A percentile compares a stretch with the other conserved stretches of the same genome.
phyloP scores from a whole-genome alignment of 2,113 vertebrate species.

The Callorhinus ursinus region DNA sequence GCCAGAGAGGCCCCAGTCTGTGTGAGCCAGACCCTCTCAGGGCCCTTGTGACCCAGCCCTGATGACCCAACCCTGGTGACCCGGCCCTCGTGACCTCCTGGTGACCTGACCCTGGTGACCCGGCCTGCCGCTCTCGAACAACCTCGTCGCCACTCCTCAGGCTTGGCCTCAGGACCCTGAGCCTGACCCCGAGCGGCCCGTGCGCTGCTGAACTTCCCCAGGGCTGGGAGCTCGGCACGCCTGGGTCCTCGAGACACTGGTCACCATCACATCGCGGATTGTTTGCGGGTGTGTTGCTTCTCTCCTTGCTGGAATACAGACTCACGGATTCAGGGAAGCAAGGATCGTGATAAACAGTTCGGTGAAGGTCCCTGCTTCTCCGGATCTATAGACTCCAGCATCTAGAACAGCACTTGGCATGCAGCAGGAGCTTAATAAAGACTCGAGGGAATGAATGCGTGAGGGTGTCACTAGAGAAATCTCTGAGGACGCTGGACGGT shows the following conservation, averaged over 20 bases:
- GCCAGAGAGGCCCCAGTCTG: neutral
- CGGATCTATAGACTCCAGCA: accelerated
- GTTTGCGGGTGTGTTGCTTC: neutral
- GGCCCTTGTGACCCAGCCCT: neutral
- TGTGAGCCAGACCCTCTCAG: neutral
- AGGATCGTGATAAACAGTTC: neutral
- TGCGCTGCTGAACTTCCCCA: neutral
- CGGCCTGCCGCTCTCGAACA: accelerated
- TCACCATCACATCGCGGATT: neutral
- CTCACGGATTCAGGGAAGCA: neutral
- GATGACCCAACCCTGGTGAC: neutral
- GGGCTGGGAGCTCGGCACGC: neutral
- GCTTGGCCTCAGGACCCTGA: neutral
- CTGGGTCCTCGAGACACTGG: neutral
- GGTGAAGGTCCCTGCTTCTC: neutral
- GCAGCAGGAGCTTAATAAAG: neutral
- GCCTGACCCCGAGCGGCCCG: accelerated
- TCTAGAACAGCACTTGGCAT: neutral
- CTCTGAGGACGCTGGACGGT: accelerated
- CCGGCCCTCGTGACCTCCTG: no score
- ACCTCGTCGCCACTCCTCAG: neutral
- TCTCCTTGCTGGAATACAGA: neutral
- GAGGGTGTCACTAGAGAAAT: accelerated
- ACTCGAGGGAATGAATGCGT: accelerated
- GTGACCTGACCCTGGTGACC: neutral